Conservation (phyloP, 2,797 vertebrate species). For the Nannoperca australis region DNA sequence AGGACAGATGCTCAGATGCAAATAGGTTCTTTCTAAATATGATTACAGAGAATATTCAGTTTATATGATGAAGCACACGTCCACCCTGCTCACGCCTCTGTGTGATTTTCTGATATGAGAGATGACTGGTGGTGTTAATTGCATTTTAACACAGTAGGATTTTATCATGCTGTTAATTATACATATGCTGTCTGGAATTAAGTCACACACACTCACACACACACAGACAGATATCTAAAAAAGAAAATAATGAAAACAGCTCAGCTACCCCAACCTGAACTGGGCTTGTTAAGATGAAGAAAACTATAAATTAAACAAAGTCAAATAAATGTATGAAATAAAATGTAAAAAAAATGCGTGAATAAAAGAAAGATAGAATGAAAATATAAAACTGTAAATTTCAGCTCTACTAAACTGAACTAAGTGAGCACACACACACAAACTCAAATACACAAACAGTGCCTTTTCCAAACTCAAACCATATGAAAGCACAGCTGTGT, state of each 20-base stretch:
- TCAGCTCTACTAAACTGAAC: conserved; percentile 14
- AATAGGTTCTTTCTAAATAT: conserved; percentile 56
- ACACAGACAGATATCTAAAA: conserved; percentile 5
- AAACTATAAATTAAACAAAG: background rate
- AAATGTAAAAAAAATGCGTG: conserved; percentile 1
- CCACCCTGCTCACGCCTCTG: conserved; percentile 47
- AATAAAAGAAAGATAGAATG: conserved; percentile 12
- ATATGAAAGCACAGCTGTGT: conserved; percentile 66
- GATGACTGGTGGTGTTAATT: conserved; percentile 66
- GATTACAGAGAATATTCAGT: conserved; percentile 63
- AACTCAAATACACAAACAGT: background rate
- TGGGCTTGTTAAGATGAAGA: conserved; percentile 19
- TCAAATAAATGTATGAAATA: background rate
- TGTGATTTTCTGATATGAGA: conserved; percentile 65
- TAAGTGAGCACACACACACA: conserved; percentile 6
- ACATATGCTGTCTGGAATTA: conserved; percentile 36
- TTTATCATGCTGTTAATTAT: conserved; percentile 62
- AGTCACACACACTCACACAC: background rate
- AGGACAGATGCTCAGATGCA: conserved; percentile 55
- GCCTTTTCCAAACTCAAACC: conserved; percentile 46
- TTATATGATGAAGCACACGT: conserved; percentile 61
- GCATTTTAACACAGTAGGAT: conserved; percentile 63
- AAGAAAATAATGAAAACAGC: conserved; percentile 20
- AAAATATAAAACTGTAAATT: conserved; percentile 3
- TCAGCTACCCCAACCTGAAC: conserved; percentile 34